Base-by-base conservation (phyloP, 2,888 invertebrate genomes). In the Entomobrya multifasciata region DNA sequence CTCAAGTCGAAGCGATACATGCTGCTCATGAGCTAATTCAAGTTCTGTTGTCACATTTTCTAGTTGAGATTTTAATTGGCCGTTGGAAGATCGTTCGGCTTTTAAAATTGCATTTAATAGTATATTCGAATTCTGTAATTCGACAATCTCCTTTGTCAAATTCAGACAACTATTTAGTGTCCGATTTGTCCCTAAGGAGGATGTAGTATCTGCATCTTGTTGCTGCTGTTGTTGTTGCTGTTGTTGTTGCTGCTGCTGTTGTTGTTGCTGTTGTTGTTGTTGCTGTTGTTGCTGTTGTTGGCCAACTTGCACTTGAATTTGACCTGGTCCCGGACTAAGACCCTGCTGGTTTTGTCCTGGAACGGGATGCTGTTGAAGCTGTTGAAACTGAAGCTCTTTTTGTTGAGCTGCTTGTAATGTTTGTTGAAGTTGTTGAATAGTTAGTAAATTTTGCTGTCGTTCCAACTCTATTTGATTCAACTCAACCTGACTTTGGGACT, bases 391-490 rank as follows among this genome's bases (percentile, higher is more conserved):
- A 52, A 95, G 95, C 91, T 95, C 95, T 91, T 95, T 95, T 91
- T 96, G 96, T 90, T 96, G 96, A 0, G 96, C 96, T 0, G 95
- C 96, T 92, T 96, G 96, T 86, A 96, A 92, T 0, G 96, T 96
- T 92, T 96, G 96, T 90, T 95, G 95, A 85, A 96, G 92, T 90
- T 96, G 95, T 91, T 95, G 94, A 74, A 96, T 96, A 93, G 96
- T 96, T 92, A 96, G 94, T 84, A 96, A 92, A 93, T 96, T 96
- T 92, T 96, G 96, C 91, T 96, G 96, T 0, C 96, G 93, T 17
- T 96, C 96, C 3, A 95, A 95, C 92, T 96, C 96, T 17, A 89
- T 22, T 76, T 88, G 88, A 10, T 15, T 65, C 5, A 86, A 30
- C 8, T 89, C 87, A 0, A 65, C 86, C 25, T 87, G 88, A 44